phyloP scores from a whole-genome alignment of 2,888 invertebrate genomes.

The Platycnemis pennipes region DNA sequence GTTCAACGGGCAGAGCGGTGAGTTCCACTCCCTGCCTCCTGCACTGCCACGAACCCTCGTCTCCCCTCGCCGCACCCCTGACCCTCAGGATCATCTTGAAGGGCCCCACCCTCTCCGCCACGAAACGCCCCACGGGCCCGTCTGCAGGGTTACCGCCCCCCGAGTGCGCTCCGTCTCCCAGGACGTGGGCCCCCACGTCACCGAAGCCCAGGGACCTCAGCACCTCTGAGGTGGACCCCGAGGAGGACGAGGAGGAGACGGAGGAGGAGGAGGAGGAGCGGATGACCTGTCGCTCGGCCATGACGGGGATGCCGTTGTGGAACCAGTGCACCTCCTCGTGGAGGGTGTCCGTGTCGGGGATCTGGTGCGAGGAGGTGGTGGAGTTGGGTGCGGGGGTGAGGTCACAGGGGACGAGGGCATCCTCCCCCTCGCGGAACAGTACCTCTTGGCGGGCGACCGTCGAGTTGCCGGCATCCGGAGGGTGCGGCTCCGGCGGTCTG shows the following conservation, averaged over 20 bases:
- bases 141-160: not conserved
- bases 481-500: not conserved
- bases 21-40: not conserved
- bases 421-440: conserved; percentile 48
- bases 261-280: not conserved
- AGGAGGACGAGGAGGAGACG: not conserved
- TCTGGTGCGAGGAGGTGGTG: not conserved
- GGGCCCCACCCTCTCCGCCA: conserved; percentile 42
- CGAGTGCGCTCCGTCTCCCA: conserved; percentile 29
- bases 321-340: conserved; percentile 52
- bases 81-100: conserved; percentile 44
- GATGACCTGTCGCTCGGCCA: not conserved
- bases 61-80: not conserved
- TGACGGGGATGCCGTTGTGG: conserved; percentile 29
- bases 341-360: conserved; percentile 17
- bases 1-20: not conserved
- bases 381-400: not conserved
- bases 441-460: conserved; percentile 22
- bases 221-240: conserved; percentile 37
- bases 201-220: conserved; percentile 56
- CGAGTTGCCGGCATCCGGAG: not conserved
- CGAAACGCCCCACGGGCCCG: conserved; percentile 11
- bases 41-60: conserved; percentile 47
- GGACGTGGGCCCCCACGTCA: conserved; percentile 48
- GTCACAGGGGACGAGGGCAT: conserved; percentile 47